Percentiles rank a stretch among this genome's conserved stretches.
These are phyloP conservation scores for Psephotus haematonotus DNA, from an alignment of 2,113 vertebrate genomes.

Conservation along the genomic window DNA sequence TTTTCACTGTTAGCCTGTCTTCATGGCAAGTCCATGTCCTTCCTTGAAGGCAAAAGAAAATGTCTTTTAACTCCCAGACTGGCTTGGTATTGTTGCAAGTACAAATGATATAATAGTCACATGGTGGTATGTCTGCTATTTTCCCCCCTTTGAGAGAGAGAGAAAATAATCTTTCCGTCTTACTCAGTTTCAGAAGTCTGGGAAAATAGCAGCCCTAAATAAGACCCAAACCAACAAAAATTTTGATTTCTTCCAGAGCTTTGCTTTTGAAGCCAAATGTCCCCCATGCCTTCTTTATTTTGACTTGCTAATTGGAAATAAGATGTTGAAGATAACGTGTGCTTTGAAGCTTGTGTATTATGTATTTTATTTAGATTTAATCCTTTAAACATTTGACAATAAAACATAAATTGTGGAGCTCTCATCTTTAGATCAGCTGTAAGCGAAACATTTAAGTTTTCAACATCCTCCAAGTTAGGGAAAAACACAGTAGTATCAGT, in stretches of 20 bases:
- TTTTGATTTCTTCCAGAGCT: conserved; percentile 41
- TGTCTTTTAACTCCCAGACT: conserved; percentile 27
- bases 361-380: conserved; percentile 54
- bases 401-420: conserved; percentile 19
- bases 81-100: conserved; percentile 4
- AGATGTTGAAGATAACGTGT: conserved; percentile 32
- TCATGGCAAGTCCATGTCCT: neutral
- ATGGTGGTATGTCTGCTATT: conserved; percentile 18
- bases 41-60: conserved; percentile 32
- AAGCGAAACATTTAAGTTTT: conserved; percentile 43
- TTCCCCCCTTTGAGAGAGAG: neutral
- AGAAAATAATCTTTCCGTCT: conserved; percentile 13
- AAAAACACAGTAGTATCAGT: neutral
- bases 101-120: conserved; percentile 28
- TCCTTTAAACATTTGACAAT: conserved; percentile 57
- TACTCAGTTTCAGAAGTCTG: neutral
- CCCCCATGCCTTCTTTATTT: conserved; percentile 26
- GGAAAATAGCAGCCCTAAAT: conserved; percentile 21
- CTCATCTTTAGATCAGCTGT: conserved; percentile 30
- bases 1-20: neutral
- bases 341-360: conserved; percentile 50
- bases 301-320: conserved; percentile 61
- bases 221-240: conserved; percentile 22
- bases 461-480: conserved; percentile 23
- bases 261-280: conserved; percentile 44